Conservation (phyloP, 2,113 vertebrate species). For the Scophthalmus maximus region DNA sequence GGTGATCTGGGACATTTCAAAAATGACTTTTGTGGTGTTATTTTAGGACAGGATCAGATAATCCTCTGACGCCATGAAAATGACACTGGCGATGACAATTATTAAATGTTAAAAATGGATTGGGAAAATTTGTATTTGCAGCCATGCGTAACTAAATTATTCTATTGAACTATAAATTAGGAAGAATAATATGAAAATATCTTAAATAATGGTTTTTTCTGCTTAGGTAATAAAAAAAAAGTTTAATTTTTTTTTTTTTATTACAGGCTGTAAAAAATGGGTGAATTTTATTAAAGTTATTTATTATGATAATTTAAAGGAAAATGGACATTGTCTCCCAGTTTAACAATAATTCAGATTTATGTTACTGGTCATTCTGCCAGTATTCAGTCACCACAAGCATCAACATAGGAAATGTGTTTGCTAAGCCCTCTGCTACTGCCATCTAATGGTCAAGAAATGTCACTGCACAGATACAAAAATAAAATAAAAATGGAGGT, state of each 20-base stretch:
- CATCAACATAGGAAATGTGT: not conserved
- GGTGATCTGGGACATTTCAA: slow-evolving; percentile 21
- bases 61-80: not conserved
- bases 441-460: slow-evolving; percentile 59
- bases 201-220: no score
- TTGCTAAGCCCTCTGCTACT: slow-evolving; percentile 32
- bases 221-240: no score
- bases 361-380: not conserved
- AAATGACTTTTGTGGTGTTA: not conserved
- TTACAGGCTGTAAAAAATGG: not conserved
- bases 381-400: not conserved
- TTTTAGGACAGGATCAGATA: not conserved
- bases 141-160: no score
- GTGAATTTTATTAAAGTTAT: no score
- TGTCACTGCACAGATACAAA: slow-evolving; percentile 11
- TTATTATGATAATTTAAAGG: no score
- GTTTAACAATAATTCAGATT: not conserved
- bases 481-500: not conserved
- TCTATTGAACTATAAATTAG: no score
- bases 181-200: not conserved
- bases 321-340: not conserved
- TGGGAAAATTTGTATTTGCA: no score
- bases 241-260: not conserved
- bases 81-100: not conserved
- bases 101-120: not conserved